phyloP scores from a whole-genome alignment of 2,113 vertebrate species.

The Pseudopipra pipra region DNA sequence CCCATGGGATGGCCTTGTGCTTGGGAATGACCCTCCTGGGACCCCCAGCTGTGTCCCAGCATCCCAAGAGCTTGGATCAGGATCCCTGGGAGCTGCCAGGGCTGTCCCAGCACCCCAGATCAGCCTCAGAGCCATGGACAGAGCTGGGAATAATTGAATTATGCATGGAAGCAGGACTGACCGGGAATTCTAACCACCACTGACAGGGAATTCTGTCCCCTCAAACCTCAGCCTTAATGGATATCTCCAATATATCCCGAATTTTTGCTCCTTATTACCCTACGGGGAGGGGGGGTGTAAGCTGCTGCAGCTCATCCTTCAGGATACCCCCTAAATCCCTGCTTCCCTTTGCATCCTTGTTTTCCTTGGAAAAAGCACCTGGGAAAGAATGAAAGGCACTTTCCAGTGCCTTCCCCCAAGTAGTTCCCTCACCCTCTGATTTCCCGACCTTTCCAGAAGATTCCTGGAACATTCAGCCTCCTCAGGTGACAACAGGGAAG shows the following conservation, averaged over 20 bases:
- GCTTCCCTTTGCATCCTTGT: neutral
- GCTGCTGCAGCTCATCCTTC: too few relatives aligned
- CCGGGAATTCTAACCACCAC: neutral
- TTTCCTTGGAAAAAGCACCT: constrained; percentile 21
- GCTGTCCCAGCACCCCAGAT: neutral
- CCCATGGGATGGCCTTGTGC: too few relatives aligned
- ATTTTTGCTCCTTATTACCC: neutral
- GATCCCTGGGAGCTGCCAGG: neutral
- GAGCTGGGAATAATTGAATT: too few relatives aligned
- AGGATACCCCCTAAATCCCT: neutral
- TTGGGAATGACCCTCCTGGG: neutral
- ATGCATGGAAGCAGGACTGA: neutral
- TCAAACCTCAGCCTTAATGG: neutral
- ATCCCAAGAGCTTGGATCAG: neutral
- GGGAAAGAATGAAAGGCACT: neutral
- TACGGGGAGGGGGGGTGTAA: too few relatives aligned
- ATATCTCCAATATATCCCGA: neutral
- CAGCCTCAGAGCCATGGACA: neutral
- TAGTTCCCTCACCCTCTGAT: constrained; percentile 5
- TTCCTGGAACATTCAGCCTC: neutral
- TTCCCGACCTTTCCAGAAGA: neutral
- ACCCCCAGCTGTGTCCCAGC: neutral
- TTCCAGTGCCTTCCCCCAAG: neutral
- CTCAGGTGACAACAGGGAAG: neutral
- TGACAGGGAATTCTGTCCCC: neutral